These are phyloP conservation scores for Melanocharis versteri DNA, from an alignment of 2,113 vertebrate genomes.

Conservation along the genomic window DNA sequence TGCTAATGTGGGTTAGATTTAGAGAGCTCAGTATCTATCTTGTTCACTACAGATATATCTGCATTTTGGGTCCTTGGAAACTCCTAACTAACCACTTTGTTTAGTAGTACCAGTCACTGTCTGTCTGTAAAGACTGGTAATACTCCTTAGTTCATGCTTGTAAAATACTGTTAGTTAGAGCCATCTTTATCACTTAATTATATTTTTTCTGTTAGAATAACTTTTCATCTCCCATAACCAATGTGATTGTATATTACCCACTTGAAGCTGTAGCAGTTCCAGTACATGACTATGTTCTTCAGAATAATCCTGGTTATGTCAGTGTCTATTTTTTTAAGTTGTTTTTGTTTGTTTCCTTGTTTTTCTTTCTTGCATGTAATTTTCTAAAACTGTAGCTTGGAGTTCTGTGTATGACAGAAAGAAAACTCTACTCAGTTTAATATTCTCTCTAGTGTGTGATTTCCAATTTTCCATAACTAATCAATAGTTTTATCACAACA, in stretches of 20 bases:
- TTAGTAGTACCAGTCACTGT: not conserved
- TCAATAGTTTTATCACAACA: not conserved
- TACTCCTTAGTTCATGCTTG: not conserved
- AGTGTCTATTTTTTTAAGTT: not conserved
- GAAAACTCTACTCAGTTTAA: not conserved
- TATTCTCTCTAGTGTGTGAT: not conserved
- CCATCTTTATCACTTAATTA: not conserved
- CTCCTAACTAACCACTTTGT: not conserved
- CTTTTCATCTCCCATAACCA: not conserved
- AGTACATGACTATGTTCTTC: not conserved
- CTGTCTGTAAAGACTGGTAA: not conserved
- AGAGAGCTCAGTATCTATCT: not conserved
- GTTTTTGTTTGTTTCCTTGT: not conserved
- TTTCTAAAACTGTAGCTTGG: not conserved
- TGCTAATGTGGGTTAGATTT: not conserved
- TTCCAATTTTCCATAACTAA: not conserved
- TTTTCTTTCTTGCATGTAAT: not conserved
- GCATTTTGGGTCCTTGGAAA: not conserved
- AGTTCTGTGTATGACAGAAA: not conserved
- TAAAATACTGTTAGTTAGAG: not conserved
- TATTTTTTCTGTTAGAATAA: not conserved
- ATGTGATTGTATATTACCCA: not conserved
- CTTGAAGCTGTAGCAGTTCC: not conserved
- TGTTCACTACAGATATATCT: not conserved
- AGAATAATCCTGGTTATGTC: not conserved